phyloP scores from a whole-genome alignment of 2,797 vertebrate species.

The Thalassophryne amazonica region DNA sequence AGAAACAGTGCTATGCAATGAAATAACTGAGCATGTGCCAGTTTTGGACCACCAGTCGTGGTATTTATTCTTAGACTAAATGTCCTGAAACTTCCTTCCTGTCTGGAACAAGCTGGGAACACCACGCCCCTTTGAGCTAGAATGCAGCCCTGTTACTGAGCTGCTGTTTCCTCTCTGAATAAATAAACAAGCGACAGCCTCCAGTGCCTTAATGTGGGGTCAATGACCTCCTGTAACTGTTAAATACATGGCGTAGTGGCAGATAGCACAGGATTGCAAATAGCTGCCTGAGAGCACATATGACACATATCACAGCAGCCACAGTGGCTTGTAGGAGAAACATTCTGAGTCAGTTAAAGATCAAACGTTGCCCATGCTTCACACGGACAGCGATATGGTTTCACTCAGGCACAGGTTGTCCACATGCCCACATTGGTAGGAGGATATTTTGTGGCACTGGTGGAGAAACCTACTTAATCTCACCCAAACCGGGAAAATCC shows the following conservation, averaged over 20 bases:
- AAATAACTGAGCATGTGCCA: not conserved
- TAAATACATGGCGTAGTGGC: slow-evolving; percentile 41
- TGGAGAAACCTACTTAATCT: too few relatives aligned
- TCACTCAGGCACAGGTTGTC: too few relatives aligned
- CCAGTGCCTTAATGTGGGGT: slow-evolving; percentile 14
- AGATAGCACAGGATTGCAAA: not conserved
- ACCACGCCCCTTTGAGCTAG: slow-evolving; percentile 1
- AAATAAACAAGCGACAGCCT: slow-evolving; percentile 37
- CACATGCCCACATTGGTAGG: too few relatives aligned
- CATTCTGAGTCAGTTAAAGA: too few relatives aligned
- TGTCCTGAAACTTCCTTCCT: slow-evolving; percentile 50
- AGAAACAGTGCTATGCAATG: not conserved
- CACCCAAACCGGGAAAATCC: too few relatives aligned
- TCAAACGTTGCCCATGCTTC: too few relatives aligned
- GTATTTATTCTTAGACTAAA: slow-evolving; percentile 42
- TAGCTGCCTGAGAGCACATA: not conserved
- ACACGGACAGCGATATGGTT: too few relatives aligned
- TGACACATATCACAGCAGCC: not conserved
- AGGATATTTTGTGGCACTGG: too few relatives aligned
- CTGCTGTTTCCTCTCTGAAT: not conserved
- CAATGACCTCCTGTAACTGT: not conserved
- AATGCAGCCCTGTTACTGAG: slow-evolving; percentile 26
- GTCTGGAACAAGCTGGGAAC: slow-evolving; percentile 30
- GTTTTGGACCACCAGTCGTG: not conserved
- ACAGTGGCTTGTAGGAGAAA: too few relatives aligned